Evolutionary conservation across 2,797 vertebrate genomes (phyloP).

Genomic region (Eulemur coronatus): DNA sequence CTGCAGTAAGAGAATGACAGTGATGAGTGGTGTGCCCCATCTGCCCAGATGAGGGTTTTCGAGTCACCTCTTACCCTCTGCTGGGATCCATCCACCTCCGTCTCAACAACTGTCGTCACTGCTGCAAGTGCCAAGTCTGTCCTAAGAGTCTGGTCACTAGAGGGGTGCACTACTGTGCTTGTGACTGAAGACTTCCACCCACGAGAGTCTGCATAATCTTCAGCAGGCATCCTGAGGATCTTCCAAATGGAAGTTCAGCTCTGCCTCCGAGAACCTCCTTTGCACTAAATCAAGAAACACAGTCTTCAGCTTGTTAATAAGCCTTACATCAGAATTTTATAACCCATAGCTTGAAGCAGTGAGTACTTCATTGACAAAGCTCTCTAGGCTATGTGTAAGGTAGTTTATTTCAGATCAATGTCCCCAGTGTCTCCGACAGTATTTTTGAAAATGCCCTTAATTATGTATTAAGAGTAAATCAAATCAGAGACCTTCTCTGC

Average conservation of each 20-base stretch:
- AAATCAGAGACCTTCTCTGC: background rate
- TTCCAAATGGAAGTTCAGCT: background rate
- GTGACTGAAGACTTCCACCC: background rate
- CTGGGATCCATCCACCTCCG: background rate
- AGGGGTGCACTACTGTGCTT: background rate
- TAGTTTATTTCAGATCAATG: background rate
- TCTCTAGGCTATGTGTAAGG: background rate
- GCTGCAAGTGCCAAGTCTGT: background rate
- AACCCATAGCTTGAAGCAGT: background rate
- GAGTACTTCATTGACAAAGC: background rate
- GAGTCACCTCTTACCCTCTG: background rate
- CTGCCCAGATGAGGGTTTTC: background rate
- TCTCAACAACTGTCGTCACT: background rate
- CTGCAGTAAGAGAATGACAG: accelerated
- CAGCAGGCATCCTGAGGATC: accelerated
- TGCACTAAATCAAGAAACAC: background rate
- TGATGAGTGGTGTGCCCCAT: accelerated
- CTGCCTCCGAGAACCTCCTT: background rate
- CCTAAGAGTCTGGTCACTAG: background rate
- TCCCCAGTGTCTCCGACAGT: accelerated
- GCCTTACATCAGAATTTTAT: background rate
- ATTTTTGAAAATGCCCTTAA: background rate
- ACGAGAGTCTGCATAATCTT: no score
- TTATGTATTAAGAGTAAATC: background rate
- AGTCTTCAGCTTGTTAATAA: background rate